Conservation (phyloP, 1,140 invertebrate species). For the Neomicropteryx cornuta region DNA sequence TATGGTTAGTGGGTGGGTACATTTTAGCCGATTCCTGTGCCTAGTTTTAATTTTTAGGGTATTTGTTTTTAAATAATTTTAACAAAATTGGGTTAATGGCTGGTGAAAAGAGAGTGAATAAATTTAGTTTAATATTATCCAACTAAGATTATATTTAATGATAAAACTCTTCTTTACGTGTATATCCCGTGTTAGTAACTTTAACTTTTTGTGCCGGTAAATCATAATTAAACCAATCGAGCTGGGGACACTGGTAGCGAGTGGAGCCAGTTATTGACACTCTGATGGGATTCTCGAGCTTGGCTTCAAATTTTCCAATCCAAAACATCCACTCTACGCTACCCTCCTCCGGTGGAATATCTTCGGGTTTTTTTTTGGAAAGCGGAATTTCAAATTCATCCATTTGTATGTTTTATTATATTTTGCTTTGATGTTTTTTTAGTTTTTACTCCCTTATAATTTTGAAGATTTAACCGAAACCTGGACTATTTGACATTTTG, state of each 20-base stretch:
- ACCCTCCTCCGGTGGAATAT: too few species aligned
- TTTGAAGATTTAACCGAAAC: too few species aligned
- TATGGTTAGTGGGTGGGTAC: too few species aligned
- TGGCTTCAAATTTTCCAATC: too few species aligned
- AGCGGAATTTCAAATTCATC: too few species aligned
- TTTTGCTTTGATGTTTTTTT: too few species aligned
- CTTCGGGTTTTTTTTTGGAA: too few species aligned
- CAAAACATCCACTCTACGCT: too few species aligned
- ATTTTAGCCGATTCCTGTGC: too few species aligned
- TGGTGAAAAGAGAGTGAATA: slow-evolving; percentile 3
- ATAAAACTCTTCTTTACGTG: slow-evolving; percentile 21
- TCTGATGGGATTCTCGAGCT: slow-evolving; percentile 36
- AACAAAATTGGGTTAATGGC: slow-evolving; percentile 1
- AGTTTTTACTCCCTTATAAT: too few species aligned
- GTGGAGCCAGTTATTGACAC: slow-evolving; percentile 28
- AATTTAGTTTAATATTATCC: slow-evolving; percentile 3
- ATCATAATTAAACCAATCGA: slow-evolving; percentile 31
- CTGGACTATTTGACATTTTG: too few species aligned
- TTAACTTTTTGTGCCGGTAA: slow-evolving; percentile 33
- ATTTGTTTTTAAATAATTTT: neutral
- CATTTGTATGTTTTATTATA: too few species aligned
- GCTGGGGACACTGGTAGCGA: slow-evolving; percentile 20
- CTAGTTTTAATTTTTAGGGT: slow-evolving; percentile 7
- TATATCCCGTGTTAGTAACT: slow-evolving; percentile 36
- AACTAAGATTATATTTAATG: slow-evolving; percentile 1